Percentiles rank a stretch among this genome's conserved stretches.
These are phyloP conservation scores for Monopis laevigella DNA, from an alignment of 2,888 invertebrate genomes.

Conservation along the genomic window DNA sequence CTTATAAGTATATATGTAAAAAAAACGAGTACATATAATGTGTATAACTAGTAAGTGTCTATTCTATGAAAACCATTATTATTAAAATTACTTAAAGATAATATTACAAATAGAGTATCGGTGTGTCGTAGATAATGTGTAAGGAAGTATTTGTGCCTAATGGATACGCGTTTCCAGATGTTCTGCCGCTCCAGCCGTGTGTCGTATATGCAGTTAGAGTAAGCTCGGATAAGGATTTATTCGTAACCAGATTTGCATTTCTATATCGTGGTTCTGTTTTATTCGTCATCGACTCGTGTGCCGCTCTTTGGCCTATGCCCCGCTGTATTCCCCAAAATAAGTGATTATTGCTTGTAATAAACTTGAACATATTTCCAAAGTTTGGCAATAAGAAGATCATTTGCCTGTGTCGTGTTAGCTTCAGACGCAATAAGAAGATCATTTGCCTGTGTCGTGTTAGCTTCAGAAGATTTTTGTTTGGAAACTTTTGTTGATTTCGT, in stretches of 20 bases:
- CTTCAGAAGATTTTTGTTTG: conserved; percentile 3
- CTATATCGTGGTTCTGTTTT: conserved; percentile 28
- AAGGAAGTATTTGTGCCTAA: conserved; percentile 60
- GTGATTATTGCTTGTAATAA: conserved; percentile 8
- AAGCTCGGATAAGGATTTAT: conserved; percentile 40
- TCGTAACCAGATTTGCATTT: conserved; percentile 55
- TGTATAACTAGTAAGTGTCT: conserved; percentile 60
- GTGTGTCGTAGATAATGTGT: conserved; percentile 44
- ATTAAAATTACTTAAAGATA: conserved; percentile 38
- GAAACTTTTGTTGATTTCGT: conserved; percentile 6
- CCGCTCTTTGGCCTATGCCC: neutral
- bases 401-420: conserved; percentile 2
- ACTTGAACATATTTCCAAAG: conserved; percentile 30
- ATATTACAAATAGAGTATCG: conserved; percentile 40
- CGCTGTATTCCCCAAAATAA: neutral
- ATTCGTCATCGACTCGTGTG: conserved; percentile 11
- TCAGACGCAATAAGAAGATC: conserved; percentile 39
- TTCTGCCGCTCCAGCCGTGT: conserved; percentile 61
- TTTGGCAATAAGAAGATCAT: conserved; percentile 38
- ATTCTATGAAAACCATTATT: conserved; percentile 53
- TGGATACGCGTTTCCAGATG: conserved; percentile 31
- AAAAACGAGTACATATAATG: conserved; percentile 37
- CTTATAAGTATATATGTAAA: conserved; percentile 67
- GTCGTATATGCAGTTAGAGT: conserved; percentile 40
- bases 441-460: conserved; percentile 3